Evolutionary conservation across 2,888 invertebrate genomes (phyloP).

Genomic region (Gerosis bhagava): DNA sequence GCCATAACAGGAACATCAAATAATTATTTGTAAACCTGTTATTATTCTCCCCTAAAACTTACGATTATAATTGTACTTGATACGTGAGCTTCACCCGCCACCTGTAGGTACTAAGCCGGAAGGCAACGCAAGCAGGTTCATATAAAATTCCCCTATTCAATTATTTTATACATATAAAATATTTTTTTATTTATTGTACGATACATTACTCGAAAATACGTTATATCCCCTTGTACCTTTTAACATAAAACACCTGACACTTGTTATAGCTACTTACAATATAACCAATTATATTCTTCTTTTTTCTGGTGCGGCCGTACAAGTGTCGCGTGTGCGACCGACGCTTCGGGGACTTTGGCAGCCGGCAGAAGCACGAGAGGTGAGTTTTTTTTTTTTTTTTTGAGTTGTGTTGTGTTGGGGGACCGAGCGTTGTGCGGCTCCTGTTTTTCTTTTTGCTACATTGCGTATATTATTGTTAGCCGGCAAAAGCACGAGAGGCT

Average conservation of each 20-base stretch:
- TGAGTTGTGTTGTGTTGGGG: no score
- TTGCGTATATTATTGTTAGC: no score
- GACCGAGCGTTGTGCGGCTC: not conserved
- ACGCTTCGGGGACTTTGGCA: conserved; percentile 73
- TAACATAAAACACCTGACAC: conserved; percentile 25
- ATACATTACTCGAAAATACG: no score
- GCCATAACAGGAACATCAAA: conserved; percentile 2
- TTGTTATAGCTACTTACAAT: conserved; percentile 24
- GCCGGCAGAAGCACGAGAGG: conserved; percentile 75
- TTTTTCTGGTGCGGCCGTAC: conserved; percentile 66
- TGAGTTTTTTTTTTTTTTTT: no score
- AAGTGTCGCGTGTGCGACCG: conserved; percentile 73
- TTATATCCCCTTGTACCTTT: conserved; percentile 5
- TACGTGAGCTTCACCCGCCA: conserved; percentile 6
- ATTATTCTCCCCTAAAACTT: conserved; percentile 16
- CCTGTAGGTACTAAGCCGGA: conserved; percentile 20
- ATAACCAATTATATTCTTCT: no score
- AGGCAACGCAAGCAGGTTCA: conserved; percentile 12
- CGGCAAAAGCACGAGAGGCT: no score
- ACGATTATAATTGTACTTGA: conserved; percentile 10
- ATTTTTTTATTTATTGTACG: conserved; percentile 13
- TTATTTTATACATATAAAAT: conserved; percentile 13
- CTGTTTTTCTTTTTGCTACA: no score
- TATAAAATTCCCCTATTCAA: conserved; percentile 8
- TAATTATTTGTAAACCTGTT: conserved; percentile 5